These are phyloP conservation scores for Tetragnatha versicolor DNA, from an alignment of 1,140 invertebrate species.

Conservation along the genomic window DNA sequence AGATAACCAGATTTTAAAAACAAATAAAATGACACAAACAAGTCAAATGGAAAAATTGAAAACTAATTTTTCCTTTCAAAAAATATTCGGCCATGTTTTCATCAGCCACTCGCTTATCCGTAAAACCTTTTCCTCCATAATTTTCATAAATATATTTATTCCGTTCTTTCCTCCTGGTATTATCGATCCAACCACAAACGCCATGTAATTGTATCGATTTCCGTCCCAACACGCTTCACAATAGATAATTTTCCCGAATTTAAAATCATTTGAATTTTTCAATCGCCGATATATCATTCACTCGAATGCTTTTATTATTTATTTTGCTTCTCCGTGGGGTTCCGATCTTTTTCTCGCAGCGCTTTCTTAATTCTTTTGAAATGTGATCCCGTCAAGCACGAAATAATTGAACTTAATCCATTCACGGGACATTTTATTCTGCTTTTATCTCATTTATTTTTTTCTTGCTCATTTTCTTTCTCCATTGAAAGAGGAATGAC, in stretches of 20 bases:
- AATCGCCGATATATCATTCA: conserved; percentile 1
- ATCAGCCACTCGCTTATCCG: too few relatives aligned
- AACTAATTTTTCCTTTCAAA: too few relatives aligned
- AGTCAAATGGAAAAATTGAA: too few relatives aligned
- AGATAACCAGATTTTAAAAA: too few relatives aligned
- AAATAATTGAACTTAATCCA: conserved; percentile 41
- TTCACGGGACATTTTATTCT: conserved; percentile 9
- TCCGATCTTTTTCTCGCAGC: not conserved
- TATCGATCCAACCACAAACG: too few relatives aligned
- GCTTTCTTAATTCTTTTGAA: conserved; percentile 24
- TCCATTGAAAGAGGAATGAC: conserved; percentile 12
- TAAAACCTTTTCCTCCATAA: too few relatives aligned
- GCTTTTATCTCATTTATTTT: not conserved
- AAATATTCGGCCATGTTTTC: too few relatives aligned
- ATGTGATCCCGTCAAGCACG: conserved; percentile 33
- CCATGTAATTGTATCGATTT: too few relatives aligned
- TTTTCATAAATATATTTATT: too few relatives aligned
- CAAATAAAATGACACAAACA: too few relatives aligned
- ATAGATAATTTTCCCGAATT: not conserved
- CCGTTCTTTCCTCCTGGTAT: too few relatives aligned
- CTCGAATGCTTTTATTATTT: not conserved
- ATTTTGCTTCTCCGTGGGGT: not conserved
- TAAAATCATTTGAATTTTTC: conserved; percentile 7
- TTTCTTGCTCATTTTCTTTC: not conserved
- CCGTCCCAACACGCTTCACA: too few relatives aligned